Percentiles rank a stretch among this genome's conserved stretches.
Conservation (phyloP, 2,888 invertebrate species). For the Drosophila formosana region DNA sequence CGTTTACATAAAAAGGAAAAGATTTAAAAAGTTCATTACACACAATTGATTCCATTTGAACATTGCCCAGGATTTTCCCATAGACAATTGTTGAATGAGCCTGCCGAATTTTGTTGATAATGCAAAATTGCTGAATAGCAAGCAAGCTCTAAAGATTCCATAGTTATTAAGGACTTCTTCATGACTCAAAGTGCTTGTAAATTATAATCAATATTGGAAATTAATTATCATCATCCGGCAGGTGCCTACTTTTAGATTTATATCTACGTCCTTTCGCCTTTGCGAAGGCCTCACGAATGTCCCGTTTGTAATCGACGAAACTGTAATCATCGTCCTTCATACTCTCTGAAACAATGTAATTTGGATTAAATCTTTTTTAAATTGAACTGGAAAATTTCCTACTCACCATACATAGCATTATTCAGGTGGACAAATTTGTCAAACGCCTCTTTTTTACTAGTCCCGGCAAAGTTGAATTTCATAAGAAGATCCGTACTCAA, state of each 20-base stretch:
- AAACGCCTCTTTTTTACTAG: background rate
- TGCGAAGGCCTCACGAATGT: background rate
- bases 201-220: background rate
- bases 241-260: background rate
- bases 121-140: background rate
- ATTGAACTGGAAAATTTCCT: background rate
- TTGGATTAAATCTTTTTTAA: background rate
- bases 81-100: background rate
- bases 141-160: too few relatives aligned
- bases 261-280: background rate
- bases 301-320: background rate
- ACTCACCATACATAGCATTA: slow-evolving; percentile 1
- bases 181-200: too few relatives aligned
- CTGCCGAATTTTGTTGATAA: too few relatives aligned
- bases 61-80: too few relatives aligned
- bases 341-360: background rate
- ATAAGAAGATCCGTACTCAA: background rate
- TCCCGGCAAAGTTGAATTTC: background rate
- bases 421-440: background rate
- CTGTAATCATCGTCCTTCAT: background rate
- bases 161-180: too few relatives aligned
- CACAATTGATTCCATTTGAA: too few relatives aligned
- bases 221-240: background rate
- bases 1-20: too few relatives aligned
- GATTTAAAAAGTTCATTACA: too few relatives aligned